Percentiles rank a stretch among this genome's conserved stretches.
Evolutionary conservation across 2,113 vertebrate species (phyloP).

Genomic region (Polyodon spathula): DNA sequence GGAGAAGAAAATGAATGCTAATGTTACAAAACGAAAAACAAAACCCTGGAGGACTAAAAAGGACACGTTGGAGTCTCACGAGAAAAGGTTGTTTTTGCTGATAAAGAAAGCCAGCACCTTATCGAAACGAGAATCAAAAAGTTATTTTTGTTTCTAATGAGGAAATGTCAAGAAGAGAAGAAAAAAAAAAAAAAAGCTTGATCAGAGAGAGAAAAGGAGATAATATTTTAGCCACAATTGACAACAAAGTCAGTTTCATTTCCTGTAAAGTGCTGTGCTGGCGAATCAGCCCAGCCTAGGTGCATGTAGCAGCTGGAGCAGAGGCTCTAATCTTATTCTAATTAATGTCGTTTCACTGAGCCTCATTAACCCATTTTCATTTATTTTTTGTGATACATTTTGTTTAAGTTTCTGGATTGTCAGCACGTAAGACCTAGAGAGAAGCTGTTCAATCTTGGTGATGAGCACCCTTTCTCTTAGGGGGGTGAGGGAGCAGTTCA

Average conservation of each 20-base stretch:
- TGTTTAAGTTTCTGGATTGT: too few relatives aligned
- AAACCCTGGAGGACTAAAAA: too few relatives aligned
- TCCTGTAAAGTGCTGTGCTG: not conserved
- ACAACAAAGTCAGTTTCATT: constrained; percentile 1
- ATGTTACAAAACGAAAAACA: too few relatives aligned
- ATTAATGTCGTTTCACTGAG: not conserved
- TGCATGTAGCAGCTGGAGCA: not conserved
- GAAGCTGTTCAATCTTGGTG: too few relatives aligned
- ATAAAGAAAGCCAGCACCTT: not conserved
- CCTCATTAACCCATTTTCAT: not conserved
- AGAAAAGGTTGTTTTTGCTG: not conserved
- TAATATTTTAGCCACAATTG: not conserved
- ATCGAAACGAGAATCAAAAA: not conserved
- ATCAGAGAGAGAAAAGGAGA: constrained; percentile 5
- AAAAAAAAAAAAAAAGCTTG: too few relatives aligned
- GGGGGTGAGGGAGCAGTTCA: too few relatives aligned
- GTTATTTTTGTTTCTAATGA: constrained; percentile 14
- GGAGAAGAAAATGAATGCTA: too few relatives aligned
- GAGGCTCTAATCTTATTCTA: not conserved
- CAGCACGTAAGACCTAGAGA: too few relatives aligned
- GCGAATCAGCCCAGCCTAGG: not conserved
- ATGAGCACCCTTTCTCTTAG: too few relatives aligned
- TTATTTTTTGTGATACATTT: too few relatives aligned
- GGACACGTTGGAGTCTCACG: too few relatives aligned
- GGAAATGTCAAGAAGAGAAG: constrained; percentile 11